Evolutionary conservation across 2,113 vertebrate species (phyloP).

Genomic region (Bujurquina vittata): DNA sequence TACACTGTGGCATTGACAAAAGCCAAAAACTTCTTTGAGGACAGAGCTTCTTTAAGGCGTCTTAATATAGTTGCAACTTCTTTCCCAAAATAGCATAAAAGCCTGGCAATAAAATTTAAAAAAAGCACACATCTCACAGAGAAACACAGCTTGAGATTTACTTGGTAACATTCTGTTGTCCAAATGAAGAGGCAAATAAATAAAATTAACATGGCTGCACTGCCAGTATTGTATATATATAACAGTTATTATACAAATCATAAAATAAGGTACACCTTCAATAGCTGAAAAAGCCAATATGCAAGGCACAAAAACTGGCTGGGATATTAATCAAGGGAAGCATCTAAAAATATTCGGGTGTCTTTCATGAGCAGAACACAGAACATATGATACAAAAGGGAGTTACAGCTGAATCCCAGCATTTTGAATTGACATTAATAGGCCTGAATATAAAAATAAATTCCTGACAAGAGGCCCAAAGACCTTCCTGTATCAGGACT

Average conservation of each 20-base stretch:
- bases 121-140: slow-evolving; percentile 31
- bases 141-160: slow-evolving; percentile 26
- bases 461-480: slow-evolving; percentile 15
- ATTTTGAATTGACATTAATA: slow-evolving; percentile 12
- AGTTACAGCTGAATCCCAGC: slow-evolving; percentile 35
- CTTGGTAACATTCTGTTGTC: slow-evolving; percentile 57
- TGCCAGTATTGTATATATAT: slow-evolving; percentile 18
- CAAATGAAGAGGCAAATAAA: slow-evolving; percentile 56
- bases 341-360: slow-evolving; percentile 33
- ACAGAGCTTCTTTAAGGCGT: slow-evolving; percentile 47
- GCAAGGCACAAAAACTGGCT: slow-evolving; percentile 67
- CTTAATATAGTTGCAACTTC: slow-evolving; percentile 34
- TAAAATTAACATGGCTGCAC: slow-evolving; percentile 44
- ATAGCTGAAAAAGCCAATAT: slow-evolving; percentile 48
- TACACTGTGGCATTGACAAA: slow-evolving; percentile 30
- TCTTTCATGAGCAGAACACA: slow-evolving; percentile 18
- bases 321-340: slow-evolving; percentile 27
- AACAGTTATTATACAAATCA: slow-evolving; percentile 40
- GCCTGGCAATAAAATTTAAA: slow-evolving; percentile 52
- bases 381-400: slow-evolving; percentile 22
- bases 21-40: slow-evolving; percentile 36
- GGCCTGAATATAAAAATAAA: neutral
- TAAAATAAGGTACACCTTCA: slow-evolving; percentile 47
- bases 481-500: neutral
- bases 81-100: slow-evolving; percentile 45